A percentile compares a stretch with the other conserved stretches of the same genome.
phyloP scores from a whole-genome alignment of 64 coral and sea anemone genomes.

The Dendronephthya gigantea region DNA sequence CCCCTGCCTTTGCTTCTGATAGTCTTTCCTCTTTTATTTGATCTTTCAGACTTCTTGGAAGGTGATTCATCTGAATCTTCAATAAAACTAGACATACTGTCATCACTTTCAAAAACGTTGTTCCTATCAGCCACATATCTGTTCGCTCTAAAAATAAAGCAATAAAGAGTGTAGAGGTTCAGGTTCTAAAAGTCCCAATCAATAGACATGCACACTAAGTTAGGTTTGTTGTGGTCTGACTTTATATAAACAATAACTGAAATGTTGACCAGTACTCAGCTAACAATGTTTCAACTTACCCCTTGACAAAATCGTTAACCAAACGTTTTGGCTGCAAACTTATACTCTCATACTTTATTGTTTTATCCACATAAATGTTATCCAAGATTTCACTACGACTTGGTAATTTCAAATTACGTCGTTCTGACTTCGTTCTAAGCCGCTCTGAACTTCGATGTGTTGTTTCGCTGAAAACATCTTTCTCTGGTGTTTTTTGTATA shows the following conservation, averaged over 20 bases:
- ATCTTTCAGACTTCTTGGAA: neutral
- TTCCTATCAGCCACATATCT: slow-evolving; percentile 64
- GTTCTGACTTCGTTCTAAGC: slow-evolving; percentile 38
- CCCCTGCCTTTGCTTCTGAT: neutral
- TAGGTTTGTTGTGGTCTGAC: no score
- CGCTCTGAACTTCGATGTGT: slow-evolving; percentile 48
- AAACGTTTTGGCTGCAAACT: slow-evolving; percentile 35
- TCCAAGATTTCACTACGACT: slow-evolving; percentile 49
- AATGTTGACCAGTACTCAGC: no score
- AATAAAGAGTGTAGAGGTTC: no score
- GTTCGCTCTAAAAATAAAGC: neutral
- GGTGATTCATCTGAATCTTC: slow-evolving; percentile 47
- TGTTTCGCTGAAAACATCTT: neutral
- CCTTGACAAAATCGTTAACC: slow-evolving; percentile 74
- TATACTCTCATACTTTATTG: slow-evolving; percentile 2
- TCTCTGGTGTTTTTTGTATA: neutral
- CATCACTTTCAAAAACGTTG: slow-evolving; percentile 38
- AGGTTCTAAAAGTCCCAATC: no score
- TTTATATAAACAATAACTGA: no score
- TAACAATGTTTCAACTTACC: no score
- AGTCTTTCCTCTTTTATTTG: neutral
- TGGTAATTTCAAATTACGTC: slow-evolving; percentile 51
- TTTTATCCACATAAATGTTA: neutral
- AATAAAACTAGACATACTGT: slow-evolving; percentile 84
- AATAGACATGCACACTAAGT: slow-evolving; percentile 9